These are phyloP conservation scores for Neotoma lepida DNA, from an alignment of 2,113 vertebrate species.

Conservation along the genomic window DNA sequence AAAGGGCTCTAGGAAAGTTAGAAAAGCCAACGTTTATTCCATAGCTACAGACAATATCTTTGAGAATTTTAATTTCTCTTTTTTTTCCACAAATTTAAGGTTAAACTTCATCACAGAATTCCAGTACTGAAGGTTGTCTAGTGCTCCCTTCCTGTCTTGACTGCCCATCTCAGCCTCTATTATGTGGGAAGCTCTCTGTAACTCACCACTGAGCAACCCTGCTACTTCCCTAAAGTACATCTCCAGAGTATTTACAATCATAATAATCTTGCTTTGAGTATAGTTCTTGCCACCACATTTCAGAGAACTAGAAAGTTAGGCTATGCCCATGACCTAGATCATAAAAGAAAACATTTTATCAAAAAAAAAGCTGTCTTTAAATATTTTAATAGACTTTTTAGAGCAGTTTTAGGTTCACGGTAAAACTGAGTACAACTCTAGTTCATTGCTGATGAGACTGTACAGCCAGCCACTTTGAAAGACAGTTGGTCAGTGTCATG, in stretches of 20 bases:
- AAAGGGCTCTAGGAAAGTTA: neutral
- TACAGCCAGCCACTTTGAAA: constrained; percentile 3
- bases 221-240: neutral
- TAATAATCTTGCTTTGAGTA: neutral
- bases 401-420: neutral
- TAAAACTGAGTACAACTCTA: neutral
- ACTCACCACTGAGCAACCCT: neutral
- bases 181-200: neutral
- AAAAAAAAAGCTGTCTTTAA: neutral
- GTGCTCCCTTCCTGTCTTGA: neutral
- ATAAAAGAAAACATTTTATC: neutral
- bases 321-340: neutral
- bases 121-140: neutral
- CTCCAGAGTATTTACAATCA: neutral
- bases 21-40: neutral
- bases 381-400: neutral
- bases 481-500: neutral
- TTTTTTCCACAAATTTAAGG: neutral
- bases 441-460: neutral
- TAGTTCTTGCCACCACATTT: neutral
- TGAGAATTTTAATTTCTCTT: neutral
- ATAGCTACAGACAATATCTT: neutral
- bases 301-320: constrained; percentile 35
- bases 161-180: neutral
- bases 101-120: neutral